A percentile compares a stretch with the other conserved stretches of the same genome.
Evolutionary conservation across 2,797 vertebrate species (phyloP).

Genomic region (Psittacula echo): DNA sequence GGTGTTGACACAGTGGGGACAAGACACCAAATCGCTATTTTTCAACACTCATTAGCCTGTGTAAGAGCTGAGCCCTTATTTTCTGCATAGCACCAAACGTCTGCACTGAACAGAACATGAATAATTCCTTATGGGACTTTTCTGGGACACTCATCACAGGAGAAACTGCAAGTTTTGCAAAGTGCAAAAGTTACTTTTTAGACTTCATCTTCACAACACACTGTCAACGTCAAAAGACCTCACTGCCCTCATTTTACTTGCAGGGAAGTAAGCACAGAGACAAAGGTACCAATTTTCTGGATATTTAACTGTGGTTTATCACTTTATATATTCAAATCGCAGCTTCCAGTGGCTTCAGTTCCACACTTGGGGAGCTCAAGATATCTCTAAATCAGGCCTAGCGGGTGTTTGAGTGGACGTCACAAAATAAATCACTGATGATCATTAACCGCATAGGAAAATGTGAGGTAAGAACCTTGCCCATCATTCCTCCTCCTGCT

Average conservation of each 20-base stretch:
- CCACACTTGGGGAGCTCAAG: neutral
- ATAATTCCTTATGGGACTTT: slow-evolving; percentile 7
- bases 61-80: neutral
- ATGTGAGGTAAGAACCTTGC: fast-evolving
- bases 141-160: neutral
- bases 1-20: neutral
- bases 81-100: neutral
- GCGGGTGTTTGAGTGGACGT: neutral
- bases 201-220: neutral
- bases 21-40: neutral
- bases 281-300: neutral
- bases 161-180: neutral
- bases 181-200: neutral
- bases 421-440: neutral
- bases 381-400: neutral
- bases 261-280: neutral
- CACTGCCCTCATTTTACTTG: neutral
- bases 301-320: neutral
- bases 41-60: neutral
- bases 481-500: neutral
- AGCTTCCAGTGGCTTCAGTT: neutral
- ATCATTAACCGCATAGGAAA: neutral
- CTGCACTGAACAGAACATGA: neutral
- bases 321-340: neutral
- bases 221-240: neutral